phyloP scores from a whole-genome alignment of 92 coral and sea anemone species.

The Epizoanthus rinbou region DNA sequence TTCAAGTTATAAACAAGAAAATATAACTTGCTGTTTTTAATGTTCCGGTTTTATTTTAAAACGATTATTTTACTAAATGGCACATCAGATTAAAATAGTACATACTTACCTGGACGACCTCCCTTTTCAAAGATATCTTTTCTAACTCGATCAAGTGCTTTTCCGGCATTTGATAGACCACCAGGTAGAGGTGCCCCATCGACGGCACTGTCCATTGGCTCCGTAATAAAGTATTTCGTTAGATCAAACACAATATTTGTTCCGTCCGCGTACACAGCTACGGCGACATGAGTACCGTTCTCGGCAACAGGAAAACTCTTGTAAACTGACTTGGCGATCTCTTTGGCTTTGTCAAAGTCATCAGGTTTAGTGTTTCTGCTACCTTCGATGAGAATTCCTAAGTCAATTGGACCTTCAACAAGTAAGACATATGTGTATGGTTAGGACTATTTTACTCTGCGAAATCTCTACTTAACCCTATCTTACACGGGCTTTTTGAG shows the following conservation, averaged over 20 bases:
- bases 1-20: no score
- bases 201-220: conserved; percentile 71
- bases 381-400: conserved; percentile 87
- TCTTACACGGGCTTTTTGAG: no score
- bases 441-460: neutral
- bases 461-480: neutral
- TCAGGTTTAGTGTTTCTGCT: conserved; percentile 70
- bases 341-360: conserved; percentile 76
- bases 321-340: conserved; percentile 68
- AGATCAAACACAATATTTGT: conserved; percentile 65
- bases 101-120: conserved; percentile 61
- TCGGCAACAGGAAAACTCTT: conserved; percentile 66
- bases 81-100: no score
- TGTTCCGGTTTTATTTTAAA: no score
- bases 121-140: conserved; percentile 56
- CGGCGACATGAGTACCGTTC: conserved; percentile 78
- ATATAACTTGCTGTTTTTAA: no score
- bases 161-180: conserved; percentile 63
- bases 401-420: conserved; percentile 64
- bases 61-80: no score
- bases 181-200: conserved; percentile 66
- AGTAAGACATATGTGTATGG: neutral
- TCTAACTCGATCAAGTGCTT: conserved; percentile 61
- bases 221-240: conserved; percentile 55
- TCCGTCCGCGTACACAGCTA: conserved; percentile 67